Conservation (phyloP, 1,140 invertebrate species). For the Pseudomyrmex sp. region DNA sequence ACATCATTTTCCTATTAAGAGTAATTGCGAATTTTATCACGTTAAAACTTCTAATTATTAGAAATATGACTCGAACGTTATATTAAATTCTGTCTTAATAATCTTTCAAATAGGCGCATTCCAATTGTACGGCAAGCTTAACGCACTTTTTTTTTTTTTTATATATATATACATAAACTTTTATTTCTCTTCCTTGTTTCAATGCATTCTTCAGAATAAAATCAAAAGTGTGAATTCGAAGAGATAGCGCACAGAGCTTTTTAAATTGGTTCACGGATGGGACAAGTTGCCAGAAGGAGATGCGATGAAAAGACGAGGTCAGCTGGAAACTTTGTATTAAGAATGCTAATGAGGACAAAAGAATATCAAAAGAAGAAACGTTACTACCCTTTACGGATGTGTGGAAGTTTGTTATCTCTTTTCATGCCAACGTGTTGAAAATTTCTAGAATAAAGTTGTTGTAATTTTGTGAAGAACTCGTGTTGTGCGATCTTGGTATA, state of each 20-base stretch:
- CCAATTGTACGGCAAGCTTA: neutral
- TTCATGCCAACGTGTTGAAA: neutral
- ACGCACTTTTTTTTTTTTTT: neutral
- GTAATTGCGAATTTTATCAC: neutral
- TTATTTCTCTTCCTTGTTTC: neutral
- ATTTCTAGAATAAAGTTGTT: constrained; percentile 1
- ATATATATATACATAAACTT: neutral
- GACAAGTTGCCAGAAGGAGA: neutral
- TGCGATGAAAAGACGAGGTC: neutral
- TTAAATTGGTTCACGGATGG: constrained; percentile 14
- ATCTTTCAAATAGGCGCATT: too few species aligned
- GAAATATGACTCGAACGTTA: neutral
- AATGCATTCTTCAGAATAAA: constrained; percentile 2
- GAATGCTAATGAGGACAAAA: constrained; percentile 35
- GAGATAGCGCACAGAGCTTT: neutral
- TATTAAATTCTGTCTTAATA: neutral
- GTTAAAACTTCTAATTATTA: neutral
- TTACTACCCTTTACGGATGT: neutral
- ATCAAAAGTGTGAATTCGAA: neutral
- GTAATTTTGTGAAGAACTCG: neutral
- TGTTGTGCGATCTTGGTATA: neutral
- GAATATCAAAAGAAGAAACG: constrained; percentile 21
- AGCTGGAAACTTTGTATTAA: constrained; percentile 26
- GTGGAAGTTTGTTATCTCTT: constrained; percentile 10
- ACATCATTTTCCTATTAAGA: constrained; percentile 23